Base-by-base conservation (phyloP, 2,888 invertebrate species). In the Phrixothrix hirtus region DNA sequence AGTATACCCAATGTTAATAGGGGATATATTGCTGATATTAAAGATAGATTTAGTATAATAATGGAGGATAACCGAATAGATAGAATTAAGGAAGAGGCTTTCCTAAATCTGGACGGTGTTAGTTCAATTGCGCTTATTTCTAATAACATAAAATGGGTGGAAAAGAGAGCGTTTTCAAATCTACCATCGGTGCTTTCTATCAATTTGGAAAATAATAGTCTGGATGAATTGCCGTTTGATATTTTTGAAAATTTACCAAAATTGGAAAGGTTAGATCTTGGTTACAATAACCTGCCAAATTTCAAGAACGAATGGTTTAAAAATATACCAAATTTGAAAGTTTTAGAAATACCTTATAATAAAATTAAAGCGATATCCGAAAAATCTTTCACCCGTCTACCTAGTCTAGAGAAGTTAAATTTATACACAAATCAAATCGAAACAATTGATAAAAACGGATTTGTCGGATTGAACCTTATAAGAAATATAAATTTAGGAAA, bases 201-300 rank as follows among this genome's bases (percentile, higher is more conserved):
- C 5, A 38, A 38, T 13, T 26, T 38, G 38, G 38, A 38, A 38
- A 38, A 38, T 9, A 38, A 38, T 13, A 6, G n/a, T n/a, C 25
- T 38, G 4, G 12, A 17, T 10, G 9, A 14, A 12, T 26, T 38
- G 2, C 13, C 38, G 13, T 26, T 14, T 5, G 7, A 7, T 15
- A 21, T 14, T 11, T 38, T 38, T n/a, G 13, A 26, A 12, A 38
- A 38, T 38, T 14, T 38, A 9, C 12, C 26, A 11, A 38, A 38
- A 13, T 13, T 38, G 13, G 38, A 38, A 38, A 10, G 38, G 7
- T 11, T 38, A 26, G 38, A 21, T 12, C 25, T 38, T 2, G 26
- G 26, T 26, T 14, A 9, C 6, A 38, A 38, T 25, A 10, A 26
- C 10, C 11, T 38, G 13, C 17, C 3, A 1, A 2, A 9, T 12